Percentiles rank a stretch among this genome's conserved stretches.
phyloP scores from a whole-genome alignment of 2,113 vertebrate genomes.

The Bagarius yarrelli region DNA sequence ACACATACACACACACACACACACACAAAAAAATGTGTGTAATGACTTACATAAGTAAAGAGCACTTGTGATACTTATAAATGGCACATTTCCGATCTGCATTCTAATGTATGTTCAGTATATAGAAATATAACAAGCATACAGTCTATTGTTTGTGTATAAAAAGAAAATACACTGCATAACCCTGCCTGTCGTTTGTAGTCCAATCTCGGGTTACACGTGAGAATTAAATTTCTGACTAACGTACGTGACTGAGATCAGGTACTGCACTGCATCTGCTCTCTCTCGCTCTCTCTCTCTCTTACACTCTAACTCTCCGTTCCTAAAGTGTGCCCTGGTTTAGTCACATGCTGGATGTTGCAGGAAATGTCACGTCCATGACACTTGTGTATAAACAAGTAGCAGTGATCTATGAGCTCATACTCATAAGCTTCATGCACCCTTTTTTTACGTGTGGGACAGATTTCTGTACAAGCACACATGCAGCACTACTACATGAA shows the following conservation, averaged over 20 bases:
- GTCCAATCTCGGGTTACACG: constrained; percentile 2
- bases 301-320: not conserved
- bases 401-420: constrained; percentile 4
- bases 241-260: constrained; percentile 26
- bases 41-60: not conserved
- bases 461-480: not conserved
- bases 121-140: not conserved
- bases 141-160: not conserved
- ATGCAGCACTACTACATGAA: not conserved
- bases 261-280: not conserved
- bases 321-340: not conserved
- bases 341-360: constrained; percentile 25
- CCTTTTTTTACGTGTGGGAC: not conserved
- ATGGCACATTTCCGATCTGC: not conserved
- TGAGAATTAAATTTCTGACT: not conserved
- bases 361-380: constrained; percentile 49
- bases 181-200: not conserved
- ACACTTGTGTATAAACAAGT: constrained; percentile 21
- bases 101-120: not conserved
- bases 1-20: not conserved
- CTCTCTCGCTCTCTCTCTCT: constrained; percentile 10
- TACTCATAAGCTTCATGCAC: not conserved
- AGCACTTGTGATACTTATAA: not conserved
- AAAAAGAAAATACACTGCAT: not conserved
- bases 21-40: not conserved